Conservation (phyloP, 2,888 invertebrate genomes). For the Xylota sylvarum region DNA sequence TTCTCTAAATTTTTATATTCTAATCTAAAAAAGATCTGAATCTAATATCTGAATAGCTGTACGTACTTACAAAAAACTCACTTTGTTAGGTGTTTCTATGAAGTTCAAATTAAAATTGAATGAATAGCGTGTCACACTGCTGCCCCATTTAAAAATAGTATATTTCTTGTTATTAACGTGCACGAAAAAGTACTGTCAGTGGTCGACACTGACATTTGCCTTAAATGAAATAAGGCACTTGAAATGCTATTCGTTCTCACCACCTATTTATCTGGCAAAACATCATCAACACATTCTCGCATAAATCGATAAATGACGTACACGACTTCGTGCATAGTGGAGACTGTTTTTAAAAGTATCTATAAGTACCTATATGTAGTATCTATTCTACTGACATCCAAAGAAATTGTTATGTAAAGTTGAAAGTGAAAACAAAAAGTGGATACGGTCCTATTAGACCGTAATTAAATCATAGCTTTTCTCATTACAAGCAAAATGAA, state of each 20-base stretch:
- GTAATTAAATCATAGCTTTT: not conserved
- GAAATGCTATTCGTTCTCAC: not conserved
- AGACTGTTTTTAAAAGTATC: not conserved
- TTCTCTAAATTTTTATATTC: no score
- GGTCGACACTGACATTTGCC: constrained; percentile 28
- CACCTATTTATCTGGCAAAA: not conserved
- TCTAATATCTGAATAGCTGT: no score
- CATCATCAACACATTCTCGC: not conserved
- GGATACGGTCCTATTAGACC: no score
- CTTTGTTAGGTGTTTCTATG: no score
- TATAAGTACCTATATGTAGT: no score
- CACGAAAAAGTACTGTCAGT: constrained; percentile 8
- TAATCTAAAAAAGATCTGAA: no score
- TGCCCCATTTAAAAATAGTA: no score
- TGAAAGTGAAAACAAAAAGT: no score
- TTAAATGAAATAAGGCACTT: constrained; percentile 12
- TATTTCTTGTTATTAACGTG: not conserved
- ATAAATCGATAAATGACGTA: constrained; percentile 10
- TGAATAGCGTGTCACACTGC: not conserved
- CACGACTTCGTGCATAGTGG: not conserved
- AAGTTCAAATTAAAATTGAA: not conserved
- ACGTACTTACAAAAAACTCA: no score
- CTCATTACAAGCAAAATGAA: not conserved
- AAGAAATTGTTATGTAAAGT: no score
- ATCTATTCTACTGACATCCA: no score